A percentile compares a stretch with the other conserved stretches of the same genome.
phyloP scores from a whole-genome alignment of 1,140 invertebrate genomes.

The Eumaeus atala region DNA sequence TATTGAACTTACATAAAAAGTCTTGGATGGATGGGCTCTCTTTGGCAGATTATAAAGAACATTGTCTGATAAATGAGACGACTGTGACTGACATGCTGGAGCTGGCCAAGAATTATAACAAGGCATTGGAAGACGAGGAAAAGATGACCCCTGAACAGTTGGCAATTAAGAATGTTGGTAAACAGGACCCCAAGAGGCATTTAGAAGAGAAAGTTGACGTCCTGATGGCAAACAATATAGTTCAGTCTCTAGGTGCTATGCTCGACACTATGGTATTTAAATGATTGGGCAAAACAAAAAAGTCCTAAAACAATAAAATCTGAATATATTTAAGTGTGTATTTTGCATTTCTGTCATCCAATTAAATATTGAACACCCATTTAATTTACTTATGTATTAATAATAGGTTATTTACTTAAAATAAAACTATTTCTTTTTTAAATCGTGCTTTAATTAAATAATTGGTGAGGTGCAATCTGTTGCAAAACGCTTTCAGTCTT shows the following conservation, averaged over 20 bases:
- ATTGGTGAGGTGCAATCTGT: conserved; percentile 49
- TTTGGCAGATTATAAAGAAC: conserved; percentile 94
- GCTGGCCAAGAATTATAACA: conserved; percentile 98
- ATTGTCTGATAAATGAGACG: conserved; percentile 92
- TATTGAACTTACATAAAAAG: conserved; percentile 98
- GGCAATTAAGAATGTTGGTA: conserved; percentile 99
- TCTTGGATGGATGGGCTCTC: conserved; percentile 99
- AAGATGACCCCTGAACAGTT: conserved; percentile 99
- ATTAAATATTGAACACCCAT: no score
- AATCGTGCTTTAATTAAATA: conserved; percentile 48
- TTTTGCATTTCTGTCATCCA: conserved; percentile 12
- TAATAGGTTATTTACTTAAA: conserved; percentile 43
- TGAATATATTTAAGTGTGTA: no score
- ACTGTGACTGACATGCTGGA: conserved; percentile 98
- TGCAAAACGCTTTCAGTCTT: conserved; percentile 37
- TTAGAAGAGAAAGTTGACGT: conserved; percentile 98
- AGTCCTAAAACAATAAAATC: no score
- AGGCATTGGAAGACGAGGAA: conserved; percentile 99
- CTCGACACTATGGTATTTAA: conserved; percentile 96
- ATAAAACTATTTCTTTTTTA: conserved; percentile 49
- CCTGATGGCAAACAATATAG: conserved; percentile 98
- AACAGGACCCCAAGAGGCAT: conserved; percentile 99
- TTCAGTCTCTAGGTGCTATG: conserved; percentile 99
- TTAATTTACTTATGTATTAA: conserved; percentile 48
- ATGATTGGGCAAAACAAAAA: conserved; percentile 45